phyloP scores from a whole-genome alignment of 2,888 invertebrate species.

The Notocelia uddmanniana region DNA sequence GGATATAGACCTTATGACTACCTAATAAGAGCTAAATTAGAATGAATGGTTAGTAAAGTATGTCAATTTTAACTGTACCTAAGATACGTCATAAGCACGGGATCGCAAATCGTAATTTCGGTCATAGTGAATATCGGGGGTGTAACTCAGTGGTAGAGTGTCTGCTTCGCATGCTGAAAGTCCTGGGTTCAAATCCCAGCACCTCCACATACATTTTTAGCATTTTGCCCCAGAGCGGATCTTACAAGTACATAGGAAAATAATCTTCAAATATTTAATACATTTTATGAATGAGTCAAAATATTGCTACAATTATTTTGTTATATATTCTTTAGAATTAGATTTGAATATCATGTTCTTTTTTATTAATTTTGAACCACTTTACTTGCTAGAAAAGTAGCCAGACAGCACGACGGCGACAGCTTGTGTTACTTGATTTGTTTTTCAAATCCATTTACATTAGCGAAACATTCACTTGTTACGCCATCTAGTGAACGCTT shows the following conservation, averaged over 20 bases:
- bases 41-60: not conserved
- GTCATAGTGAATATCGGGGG: slow-evolving; percentile 56
- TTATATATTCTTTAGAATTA: not conserved
- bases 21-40: slow-evolving; percentile 8
- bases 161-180: slow-evolving; percentile 83
- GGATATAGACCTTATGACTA: not conserved
- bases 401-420: slow-evolving; percentile 28
- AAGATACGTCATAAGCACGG: slow-evolving; percentile 19
- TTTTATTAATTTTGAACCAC: not conserved
- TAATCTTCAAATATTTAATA: no score
- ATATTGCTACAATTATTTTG: not conserved
- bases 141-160: slow-evolving; percentile 84
- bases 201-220: slow-evolving; percentile 64
- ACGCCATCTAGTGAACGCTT: slow-evolving; percentile 26
- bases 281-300: no score
- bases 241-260: no score
- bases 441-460: slow-evolving; percentile 6
- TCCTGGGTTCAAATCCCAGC: slow-evolving; percentile 85
- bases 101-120: slow-evolving; percentile 49
- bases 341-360: not conserved
- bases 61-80: not conserved
- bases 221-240: not conserved
- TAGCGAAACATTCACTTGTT: not conserved
- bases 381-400: not conserved
- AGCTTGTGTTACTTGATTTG: not conserved